Conservation (phyloP, 2,113 vertebrate species). For the Apus apus region DNA sequence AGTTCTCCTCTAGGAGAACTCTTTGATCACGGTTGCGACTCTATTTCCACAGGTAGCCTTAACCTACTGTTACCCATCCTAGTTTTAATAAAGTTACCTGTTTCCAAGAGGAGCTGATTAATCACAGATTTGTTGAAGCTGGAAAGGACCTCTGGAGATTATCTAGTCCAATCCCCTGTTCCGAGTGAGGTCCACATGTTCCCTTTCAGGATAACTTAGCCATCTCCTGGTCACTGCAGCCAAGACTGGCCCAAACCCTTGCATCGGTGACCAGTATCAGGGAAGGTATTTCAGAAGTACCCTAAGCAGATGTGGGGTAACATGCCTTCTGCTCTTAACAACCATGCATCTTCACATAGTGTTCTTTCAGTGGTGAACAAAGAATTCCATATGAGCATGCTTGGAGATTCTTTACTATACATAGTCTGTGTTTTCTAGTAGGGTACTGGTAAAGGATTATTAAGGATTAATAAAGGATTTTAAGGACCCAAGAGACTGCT, state of each 20-base stretch:
- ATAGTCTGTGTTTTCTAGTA: neutral
- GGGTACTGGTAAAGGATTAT: neutral
- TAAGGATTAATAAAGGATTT: neutral
- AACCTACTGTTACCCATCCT: neutral
- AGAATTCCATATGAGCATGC: neutral
- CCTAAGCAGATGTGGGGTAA: neutral
- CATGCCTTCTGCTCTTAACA: neutral
- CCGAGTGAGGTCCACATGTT: neutral
- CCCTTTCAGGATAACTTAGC: neutral
- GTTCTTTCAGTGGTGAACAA: neutral
- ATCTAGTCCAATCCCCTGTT: neutral
- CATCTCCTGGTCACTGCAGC: neutral
- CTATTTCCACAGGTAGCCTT: conserved; percentile 91
- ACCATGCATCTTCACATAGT: accelerated
- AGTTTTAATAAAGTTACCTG: neutral
- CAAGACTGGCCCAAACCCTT: neutral
- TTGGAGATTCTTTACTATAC: neutral
- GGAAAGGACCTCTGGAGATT: neutral
- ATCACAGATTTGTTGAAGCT: neutral
- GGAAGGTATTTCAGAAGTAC: neutral
- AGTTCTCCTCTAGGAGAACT: conserved; percentile 94
- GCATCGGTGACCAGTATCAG: neutral
- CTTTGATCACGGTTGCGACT: conserved; percentile 98
- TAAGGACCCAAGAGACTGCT: neutral
- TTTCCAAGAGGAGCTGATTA: neutral